These are phyloP conservation scores for Hesperia comma DNA, from an alignment of 2,888 invertebrate species.

Conservation along the genomic window DNA sequence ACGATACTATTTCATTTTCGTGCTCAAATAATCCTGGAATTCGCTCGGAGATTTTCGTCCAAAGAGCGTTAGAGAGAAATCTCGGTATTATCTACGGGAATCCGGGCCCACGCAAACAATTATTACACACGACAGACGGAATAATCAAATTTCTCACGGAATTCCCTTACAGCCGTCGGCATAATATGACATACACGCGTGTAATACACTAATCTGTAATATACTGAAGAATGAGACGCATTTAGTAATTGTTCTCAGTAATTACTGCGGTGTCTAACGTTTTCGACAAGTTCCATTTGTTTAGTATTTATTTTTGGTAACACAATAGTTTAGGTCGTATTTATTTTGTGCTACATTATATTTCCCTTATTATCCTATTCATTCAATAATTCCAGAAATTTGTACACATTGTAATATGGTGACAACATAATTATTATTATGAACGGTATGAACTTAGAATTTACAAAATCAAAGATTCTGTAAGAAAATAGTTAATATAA, in stretches of 20 bases:
- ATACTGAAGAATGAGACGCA: slow-evolving; percentile 1
- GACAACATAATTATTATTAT: too few species aligned
- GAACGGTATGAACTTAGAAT: too few species aligned
- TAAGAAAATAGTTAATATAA: too few species aligned
- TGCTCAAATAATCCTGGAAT: slow-evolving; percentile 15
- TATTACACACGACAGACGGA: slow-evolving; percentile 29
- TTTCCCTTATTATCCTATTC: too few species aligned
- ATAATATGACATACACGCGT: neutral
- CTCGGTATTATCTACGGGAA: slow-evolving; percentile 18
- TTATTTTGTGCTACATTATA: too few species aligned
- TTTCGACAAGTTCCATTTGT: neutral
- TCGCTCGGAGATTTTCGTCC: slow-evolving; percentile 9
- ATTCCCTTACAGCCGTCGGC: slow-evolving; percentile 1
- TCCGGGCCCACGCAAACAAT: slow-evolving; percentile 29
- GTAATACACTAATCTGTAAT: slow-evolving; percentile 7
- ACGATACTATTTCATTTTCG: slow-evolving; percentile 4
- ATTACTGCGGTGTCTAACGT: neutral
- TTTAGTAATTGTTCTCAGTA: slow-evolving; percentile 5
- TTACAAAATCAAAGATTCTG: too few species aligned
- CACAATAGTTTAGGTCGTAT: neutral
- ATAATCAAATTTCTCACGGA: slow-evolving; percentile 27
- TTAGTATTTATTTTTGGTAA: neutral
- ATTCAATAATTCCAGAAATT: too few species aligned
- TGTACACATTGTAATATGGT: too few species aligned
- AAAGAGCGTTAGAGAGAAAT: slow-evolving; percentile 17